phyloP scores from a whole-genome alignment of 2,797 vertebrate genomes.

The Craterocephalus amniculus region DNA sequence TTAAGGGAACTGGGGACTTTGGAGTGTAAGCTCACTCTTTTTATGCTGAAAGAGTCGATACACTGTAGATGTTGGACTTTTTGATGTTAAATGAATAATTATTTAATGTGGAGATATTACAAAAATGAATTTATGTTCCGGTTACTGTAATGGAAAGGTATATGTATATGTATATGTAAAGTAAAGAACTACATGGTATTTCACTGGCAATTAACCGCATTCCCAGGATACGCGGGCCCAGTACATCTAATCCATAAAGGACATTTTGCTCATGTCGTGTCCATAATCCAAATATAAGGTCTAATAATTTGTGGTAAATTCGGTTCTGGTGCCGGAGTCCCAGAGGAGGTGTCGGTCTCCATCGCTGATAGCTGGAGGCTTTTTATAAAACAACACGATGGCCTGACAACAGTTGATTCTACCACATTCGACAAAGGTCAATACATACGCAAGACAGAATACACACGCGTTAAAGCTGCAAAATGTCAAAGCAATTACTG shows the following conservation, averaged over 20 bases:
- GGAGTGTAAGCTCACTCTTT: background rate
- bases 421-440: constrained; percentile 61
- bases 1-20: background rate
- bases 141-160: background rate
- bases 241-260: background rate
- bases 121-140: background rate
- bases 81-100: background rate
- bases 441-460: constrained; percentile 32
- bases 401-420: constrained; percentile 16
- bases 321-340: constrained; percentile 20
- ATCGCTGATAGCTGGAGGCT: constrained; percentile 15
- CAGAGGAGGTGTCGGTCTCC: constrained; percentile 4
- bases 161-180: background rate
- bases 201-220: background rate
- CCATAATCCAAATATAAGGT: constrained; percentile 13
- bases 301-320: constrained; percentile 10
- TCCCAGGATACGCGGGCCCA: background rate
- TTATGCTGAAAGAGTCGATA: background rate
- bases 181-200: background rate
- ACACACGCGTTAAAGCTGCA: constrained; percentile 24
- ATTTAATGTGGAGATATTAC: background rate
- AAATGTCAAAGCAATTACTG: constrained; percentile 72
- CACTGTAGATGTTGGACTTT: no score
- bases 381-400: constrained; percentile 17
- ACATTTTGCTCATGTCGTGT: constrained; percentile 2